Base-by-base conservation (phyloP, 2,888 invertebrate genomes). In the Apodemia zela region DNA sequence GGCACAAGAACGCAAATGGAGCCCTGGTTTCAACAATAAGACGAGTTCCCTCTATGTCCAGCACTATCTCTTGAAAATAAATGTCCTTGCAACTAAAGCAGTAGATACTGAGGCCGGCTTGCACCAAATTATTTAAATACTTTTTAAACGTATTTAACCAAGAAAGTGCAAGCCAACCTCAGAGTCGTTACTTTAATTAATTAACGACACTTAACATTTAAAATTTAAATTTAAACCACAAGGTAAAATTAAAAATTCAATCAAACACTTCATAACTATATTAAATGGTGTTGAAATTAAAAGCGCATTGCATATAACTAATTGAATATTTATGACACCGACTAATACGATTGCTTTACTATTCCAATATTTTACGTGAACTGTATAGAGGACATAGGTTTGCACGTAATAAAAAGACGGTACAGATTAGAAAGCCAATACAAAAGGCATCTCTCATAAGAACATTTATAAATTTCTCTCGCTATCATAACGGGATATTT, bases 261-360 rank as follows among this genome's bases (percentile, higher is more conserved):
- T 15, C 13, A 13, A 25, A 54, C 54, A 21, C 25, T 54, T 54
- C 54, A 54, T 54, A 54, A 49, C 5, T 54, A 25, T 29, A 29
- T 29, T 29, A 49, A 49, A 18, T 25, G 15, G n/a, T 42, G 54
- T 54, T 21, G 54, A 54, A 18, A 54, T 25, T 25, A 54, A 5
- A 54, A 21, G 15, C 21, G 25, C 21, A 54, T 42, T 54, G 54
- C 54, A 54, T 25, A 51, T 13, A 54, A 1, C 54, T 54, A 25
- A 54, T 13, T 25, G 54, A 54, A 54, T 21, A 54, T 54, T 25
- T 25, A 54, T 54, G 54, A 54, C 15, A 54, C 54, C 11, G 25
- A 54, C 25, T 25, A 13, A 21, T 54, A 15, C 13, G 4, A 15
- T 13, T 54, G 51, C 51, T 18, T 4, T 42, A 5, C 5, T 5